Evolutionary conservation across 2,888 invertebrate species (phyloP), one percentile per base, ranked within the genome.

Genomic region (Coremacera marginata): DNA sequence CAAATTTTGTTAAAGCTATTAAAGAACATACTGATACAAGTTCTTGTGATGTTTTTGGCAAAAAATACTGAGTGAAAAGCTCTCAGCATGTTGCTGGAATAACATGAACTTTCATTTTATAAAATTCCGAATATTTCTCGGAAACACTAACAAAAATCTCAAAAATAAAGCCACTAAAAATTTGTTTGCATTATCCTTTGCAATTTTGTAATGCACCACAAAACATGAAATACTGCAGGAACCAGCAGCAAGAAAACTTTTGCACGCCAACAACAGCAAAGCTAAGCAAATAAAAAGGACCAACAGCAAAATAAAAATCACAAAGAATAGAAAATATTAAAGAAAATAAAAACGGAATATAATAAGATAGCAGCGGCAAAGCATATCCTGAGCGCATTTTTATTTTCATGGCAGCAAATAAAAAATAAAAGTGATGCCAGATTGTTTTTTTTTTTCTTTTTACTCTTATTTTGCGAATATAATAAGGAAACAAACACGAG

Each of bases 401-500:
- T 70, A 70, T 70, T 49, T 67, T 22, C 27, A 14, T 25, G 19
- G 16, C 52, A 52, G 55, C 25, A 70, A 52, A 70, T 71, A 57
- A 57, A 57, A 22, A 27, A 65, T 19, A 19, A 37, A 37, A 49
- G 22, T 62, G 49, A 37, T 76, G 57, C 78, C 49, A 44, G n/a
- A 65, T 37, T 44, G 22, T 55, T 55, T 67, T 31, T 70, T 19
- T 67, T 4, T 5, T n/a, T 65, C 22, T 44, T 11, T 55, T 55
- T 67, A 1, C 8, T 60, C 7, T 22, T 44, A 8, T 60, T 70
- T 31, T 3, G 19, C 19, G n/a, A 67, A 44, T 37, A 67, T n/a
- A 67, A 67, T 67, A 67, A 67, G 37, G 67, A 67, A 37, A 67
- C 34, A 67, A 22, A 67, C 34, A 67, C 67, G 34, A n/a, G 67